Percentiles rank a stretch among this genome's conserved stretches.
phyloP scores from a whole-genome alignment of 2,797 vertebrate species.

The Kryptolebias ocellatus region DNA sequence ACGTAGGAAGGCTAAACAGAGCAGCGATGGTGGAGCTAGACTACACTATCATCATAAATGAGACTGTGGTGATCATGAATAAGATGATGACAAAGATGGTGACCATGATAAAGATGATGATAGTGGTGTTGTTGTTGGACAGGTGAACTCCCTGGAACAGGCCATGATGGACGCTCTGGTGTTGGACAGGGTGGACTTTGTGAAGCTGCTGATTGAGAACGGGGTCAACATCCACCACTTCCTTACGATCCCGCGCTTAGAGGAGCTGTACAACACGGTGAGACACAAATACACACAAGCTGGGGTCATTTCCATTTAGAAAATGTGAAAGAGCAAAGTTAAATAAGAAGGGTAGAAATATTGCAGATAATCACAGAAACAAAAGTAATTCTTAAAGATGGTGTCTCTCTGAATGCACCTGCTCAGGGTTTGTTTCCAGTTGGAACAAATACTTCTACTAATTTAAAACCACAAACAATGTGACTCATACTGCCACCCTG shows the following conservation, averaged over 20 bases:
- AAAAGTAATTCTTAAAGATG: not conserved
- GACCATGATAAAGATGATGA: not conserved
- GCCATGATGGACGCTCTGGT: constrained; percentile 97
- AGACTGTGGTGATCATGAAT: not conserved
- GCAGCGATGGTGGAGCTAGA: not conserved
- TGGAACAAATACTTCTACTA: no score
- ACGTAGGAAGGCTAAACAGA: not conserved
- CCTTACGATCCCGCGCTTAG: constrained; percentile 93
- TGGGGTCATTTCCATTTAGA: not conserved
- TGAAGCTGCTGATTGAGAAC: constrained; percentile 95
- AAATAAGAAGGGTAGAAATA: not conserved
- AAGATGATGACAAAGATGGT: not conserved
- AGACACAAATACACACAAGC: constrained; percentile 25
- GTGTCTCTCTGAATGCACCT: no score
- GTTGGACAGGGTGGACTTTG: constrained; percentile 94
- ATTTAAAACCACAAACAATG: no score
- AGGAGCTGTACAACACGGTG: constrained; percentile 97
- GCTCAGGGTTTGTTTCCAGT: no score
- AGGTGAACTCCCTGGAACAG: constrained; percentile 96
- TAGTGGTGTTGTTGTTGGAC: constrained; percentile 2
- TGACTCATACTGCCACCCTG: no score
- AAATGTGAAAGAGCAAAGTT: not conserved
- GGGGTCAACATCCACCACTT: constrained; percentile 97
- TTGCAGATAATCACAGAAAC: no score
- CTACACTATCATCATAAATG: accelerated